Base-by-base conservation (phyloP, 2,888 invertebrate genomes). In the Idaea dimidiata region DNA sequence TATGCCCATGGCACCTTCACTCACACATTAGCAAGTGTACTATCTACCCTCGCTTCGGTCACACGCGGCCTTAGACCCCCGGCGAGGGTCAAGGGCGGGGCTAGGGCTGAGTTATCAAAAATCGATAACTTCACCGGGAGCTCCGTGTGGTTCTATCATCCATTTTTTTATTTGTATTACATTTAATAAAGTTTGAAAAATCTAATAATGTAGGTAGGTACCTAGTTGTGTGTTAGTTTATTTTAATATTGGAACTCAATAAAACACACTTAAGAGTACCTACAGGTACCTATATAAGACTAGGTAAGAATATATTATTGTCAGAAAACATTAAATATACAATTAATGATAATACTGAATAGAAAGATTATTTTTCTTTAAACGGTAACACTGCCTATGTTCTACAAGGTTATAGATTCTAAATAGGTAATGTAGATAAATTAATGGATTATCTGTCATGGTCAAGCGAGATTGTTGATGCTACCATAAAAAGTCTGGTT, bases 31-130 rank as follows among this genome's bases (percentile, higher is more conserved):
- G 17, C 16, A 4, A 17, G 17, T 54, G 54, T n/a, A 54, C 16
- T n/a, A 53, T 16, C 53, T 63, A 69, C 70, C 68, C 64, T 66
- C 59, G 60, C 54, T 17, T 17, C 56, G 54, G 57, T 58, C 62
- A 54, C 62, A 54, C 59, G 16, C 62, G 65, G 24, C 64, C 66
- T 66, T 64, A 69, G 64, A 66, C 67, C 72, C 72, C 67, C 54
- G 31, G 3, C 79, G 83, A 84, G 83, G 88, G 87, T 89, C 88
- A 89, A 88, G 88, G 88, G 87, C 89, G 86, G 66, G 65, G 68
- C 65, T 69, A 66, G 68, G 65, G 69, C 60, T 67, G 68, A 59
- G 60, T 62, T 71, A 16, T 17, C 59, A 57, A 62, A 66, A 68
- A 68, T 71, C 71, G 65, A 71, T 70, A 66, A 54, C 66, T 66